These are phyloP conservation scores for Drosophila oshimai DNA, from an alignment of 1,140 invertebrate genomes.

Conservation along the genomic window DNA sequence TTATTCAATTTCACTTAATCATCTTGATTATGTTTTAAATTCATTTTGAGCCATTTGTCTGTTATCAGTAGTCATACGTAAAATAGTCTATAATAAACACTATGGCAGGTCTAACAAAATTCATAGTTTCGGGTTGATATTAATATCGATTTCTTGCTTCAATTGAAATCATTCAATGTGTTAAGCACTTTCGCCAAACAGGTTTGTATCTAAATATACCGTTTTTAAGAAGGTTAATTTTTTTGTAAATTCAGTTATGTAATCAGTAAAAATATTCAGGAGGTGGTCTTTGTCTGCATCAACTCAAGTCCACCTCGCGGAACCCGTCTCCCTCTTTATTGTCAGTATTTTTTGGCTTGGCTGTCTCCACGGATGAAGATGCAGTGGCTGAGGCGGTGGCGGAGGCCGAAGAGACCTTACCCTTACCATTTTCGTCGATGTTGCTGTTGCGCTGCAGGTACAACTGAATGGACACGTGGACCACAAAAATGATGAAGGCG, in stretches of 20 bases:
- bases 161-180: neutral
- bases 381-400: conserved; percentile 6
- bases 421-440: conserved; percentile 73
- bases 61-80: neutral
- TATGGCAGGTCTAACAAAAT: neutral
- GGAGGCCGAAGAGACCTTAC: conserved; percentile 33
- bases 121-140: neutral
- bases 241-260: conserved; percentile 1
- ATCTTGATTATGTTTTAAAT: neutral
- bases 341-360: conserved; percentile 21
- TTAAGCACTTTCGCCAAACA: neutral
- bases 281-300: conserved; percentile 3
- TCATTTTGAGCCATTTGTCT: conserved; percentile 8
- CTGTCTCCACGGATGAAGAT: conserved; percentile 17
- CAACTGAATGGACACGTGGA: conserved; percentile 86
- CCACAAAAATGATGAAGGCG: conserved; percentile 85
- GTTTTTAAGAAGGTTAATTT: conserved; percentile 2
- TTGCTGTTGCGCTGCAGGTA: conserved; percentile 65
- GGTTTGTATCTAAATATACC: neutral
- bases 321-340: conserved; percentile 52
- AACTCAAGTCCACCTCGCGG: conserved; percentile 73
- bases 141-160: neutral
- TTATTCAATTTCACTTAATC: neutral
- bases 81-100: neutral
- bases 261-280: neutral